Evolutionary conservation across 1,140 invertebrate species (phyloP), one percentile per base, ranked within the genome.

Genomic region (Stratiolaelaps scimitus): DNA sequence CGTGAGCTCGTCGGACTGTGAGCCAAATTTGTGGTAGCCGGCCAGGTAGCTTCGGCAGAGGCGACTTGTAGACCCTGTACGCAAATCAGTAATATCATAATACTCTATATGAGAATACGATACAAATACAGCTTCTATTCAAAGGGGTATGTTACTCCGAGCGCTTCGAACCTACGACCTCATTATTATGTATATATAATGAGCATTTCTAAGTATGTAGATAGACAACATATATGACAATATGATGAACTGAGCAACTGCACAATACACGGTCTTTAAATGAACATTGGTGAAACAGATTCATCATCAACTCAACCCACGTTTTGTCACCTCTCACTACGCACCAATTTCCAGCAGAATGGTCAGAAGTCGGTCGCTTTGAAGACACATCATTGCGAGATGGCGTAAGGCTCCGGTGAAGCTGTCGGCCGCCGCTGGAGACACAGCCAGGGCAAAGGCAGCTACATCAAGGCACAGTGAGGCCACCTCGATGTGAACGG

Each of bases 371-470:
- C 2, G 15, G 6, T 60, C 34, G 10, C 34, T 60, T 23, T 60
- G 53, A 34, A 60, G 53, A 60, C 53, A 60, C 53, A 60, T 60
- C 23, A 60, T 34, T 29, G 53, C 34, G 26, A 60, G n/a, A 34
- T 60, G 53, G 2, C 53, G 13, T 15, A 60, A 34, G 26, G 15
- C 4, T 60, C 53, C 53, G 13, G 53, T 60, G 15, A 60, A 26
- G 26, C 53, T 60, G 15, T 60, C 26, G 15, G 53, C 53, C 10
- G 53, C 53, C 15, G 23, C 26, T 26, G 53, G 26, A 13, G 53
- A 60, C 15, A 23, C 26, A n/a, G 53, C 17, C 23, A 60, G 10
- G 15, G 23, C 23, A 34, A 60, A 60, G 2, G 53, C 34, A 15
- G 34, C 26, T 15, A 60, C 15, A 60, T 60, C 53, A 2, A 60